phyloP scores from a whole-genome alignment of 2,797 vertebrate species.

The Sebastes variabilis region DNA sequence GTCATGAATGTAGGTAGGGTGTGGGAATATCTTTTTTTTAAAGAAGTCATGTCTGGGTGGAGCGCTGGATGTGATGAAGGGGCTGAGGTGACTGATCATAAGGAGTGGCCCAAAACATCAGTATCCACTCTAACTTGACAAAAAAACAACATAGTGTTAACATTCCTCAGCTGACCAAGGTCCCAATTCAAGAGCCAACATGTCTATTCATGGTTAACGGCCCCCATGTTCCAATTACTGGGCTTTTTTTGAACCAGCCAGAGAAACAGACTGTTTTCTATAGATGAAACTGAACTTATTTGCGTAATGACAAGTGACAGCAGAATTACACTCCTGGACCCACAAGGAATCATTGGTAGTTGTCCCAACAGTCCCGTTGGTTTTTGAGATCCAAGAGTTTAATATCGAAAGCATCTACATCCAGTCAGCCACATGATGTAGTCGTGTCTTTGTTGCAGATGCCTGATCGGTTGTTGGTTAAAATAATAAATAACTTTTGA shows the following conservation, averaged over 20 bases:
- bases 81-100: slow-evolving; percentile 65
- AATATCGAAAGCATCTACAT: not conserved
- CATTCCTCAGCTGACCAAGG: slow-evolving; percentile 81
- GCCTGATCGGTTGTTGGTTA: not conserved
- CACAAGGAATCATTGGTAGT: not conserved
- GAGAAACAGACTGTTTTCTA: not conserved
- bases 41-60: slow-evolving; percentile 46
- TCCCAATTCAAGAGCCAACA: slow-evolving; percentile 75
- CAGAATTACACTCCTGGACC: not conserved
- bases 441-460: not conserved
- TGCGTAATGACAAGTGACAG: not conserved
- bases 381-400: not conserved
- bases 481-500: not conserved
- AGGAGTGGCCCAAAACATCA: slow-evolving; percentile 67
- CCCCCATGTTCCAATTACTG: slow-evolving; percentile 58
- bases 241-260: slow-evolving; percentile 21
- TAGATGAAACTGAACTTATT: not conserved
- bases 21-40: slow-evolving; percentile 51
- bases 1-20: slow-evolving; percentile 23
- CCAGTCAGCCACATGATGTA: not conserved
- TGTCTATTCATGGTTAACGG: slow-evolving; percentile 65
- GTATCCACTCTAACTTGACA: slow-evolving; percentile 61
- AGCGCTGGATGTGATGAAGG: slow-evolving; percentile 52
- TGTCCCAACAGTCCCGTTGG: not conserved
- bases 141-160: slow-evolving; percentile 75